These are phyloP conservation scores for Phymorhynchus buccinoides DNA, from an alignment of 1,140 invertebrate genomes.

Conservation along the genomic window DNA sequence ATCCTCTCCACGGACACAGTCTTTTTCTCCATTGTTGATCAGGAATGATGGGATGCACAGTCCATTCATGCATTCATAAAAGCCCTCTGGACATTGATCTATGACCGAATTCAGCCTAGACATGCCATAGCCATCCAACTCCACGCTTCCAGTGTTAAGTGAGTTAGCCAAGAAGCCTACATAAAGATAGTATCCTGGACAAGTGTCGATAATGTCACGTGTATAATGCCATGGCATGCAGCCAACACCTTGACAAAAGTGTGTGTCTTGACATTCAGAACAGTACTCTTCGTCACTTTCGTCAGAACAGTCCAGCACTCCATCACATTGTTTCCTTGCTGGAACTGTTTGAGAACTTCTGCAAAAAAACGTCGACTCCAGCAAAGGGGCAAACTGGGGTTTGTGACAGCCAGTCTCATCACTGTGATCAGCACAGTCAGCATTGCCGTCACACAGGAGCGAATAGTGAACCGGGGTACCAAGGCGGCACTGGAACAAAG, in stretches of 20 bases:
- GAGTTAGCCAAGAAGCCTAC: neutral
- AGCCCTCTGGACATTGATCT: conserved; percentile 10
- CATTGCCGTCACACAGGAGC: conserved; percentile 41
- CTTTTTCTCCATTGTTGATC: conserved; percentile 35
- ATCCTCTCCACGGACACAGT: conserved; percentile 41
- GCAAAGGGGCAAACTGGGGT: conserved; percentile 4
- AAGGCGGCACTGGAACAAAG: conserved; percentile 21
- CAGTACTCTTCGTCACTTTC: conserved; percentile 41
- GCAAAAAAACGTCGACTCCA: conserved; percentile 11
- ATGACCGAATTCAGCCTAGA: neutral
- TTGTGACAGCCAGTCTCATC: conserved; percentile 33
- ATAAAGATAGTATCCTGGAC: neutral
- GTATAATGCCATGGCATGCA: conserved; percentile 17
- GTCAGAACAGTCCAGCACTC: conserved; percentile 37
- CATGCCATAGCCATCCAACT: conserved; percentile 38
- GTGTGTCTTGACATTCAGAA: neutral
- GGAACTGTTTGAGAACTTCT: conserved; percentile 26
- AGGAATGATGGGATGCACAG: conserved; percentile 37
- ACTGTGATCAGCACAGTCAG: conserved; percentile 31
- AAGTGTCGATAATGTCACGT: neutral
- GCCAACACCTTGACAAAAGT: conserved; percentile 10
- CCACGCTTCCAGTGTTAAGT: neutral
- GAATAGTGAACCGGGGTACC: conserved; percentile 13
- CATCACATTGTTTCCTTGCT: conserved; percentile 15
- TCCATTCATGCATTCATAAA: conserved; percentile 21